These are phyloP conservation scores for Darevskia nairensis DNA, from an alignment of 2,797 vertebrate genomes.

Conservation along the genomic window DNA sequence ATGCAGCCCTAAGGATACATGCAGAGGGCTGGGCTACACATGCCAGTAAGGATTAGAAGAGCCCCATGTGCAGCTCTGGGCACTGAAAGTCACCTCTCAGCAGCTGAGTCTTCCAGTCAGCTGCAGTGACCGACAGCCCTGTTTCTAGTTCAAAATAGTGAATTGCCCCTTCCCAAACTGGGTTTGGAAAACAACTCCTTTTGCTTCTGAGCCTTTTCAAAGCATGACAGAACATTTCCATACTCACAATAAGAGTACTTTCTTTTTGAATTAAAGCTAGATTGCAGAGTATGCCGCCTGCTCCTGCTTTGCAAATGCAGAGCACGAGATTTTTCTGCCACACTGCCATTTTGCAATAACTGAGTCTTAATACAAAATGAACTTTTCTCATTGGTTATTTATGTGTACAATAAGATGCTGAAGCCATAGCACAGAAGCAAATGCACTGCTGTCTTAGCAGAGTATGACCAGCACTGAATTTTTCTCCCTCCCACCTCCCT, in stretches of 20 bases:
- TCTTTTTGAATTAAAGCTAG: not conserved
- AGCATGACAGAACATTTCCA: not conserved
- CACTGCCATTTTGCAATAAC: constrained; percentile 22
- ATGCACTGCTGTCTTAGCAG: constrained; percentile 56
- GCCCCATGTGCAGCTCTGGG: not conserved
- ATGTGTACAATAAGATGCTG: constrained; percentile 54
- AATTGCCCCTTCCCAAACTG: not conserved
- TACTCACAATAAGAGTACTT: not conserved
- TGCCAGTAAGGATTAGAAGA: not conserved
- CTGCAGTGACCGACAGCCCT: not conserved
- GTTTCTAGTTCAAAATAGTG: not conserved
- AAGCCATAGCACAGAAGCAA: constrained; percentile 61
- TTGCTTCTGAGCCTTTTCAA: not conserved
- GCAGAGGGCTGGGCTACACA: not conserved
- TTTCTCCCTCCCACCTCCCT: constrained; percentile 52
- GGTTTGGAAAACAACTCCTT: not conserved
- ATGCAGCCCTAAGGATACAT: not conserved
- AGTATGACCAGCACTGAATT: constrained; percentile 51
- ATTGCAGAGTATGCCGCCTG: not conserved
- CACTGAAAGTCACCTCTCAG: not conserved
- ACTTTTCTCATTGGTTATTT: constrained; percentile 48
- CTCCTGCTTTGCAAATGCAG: constrained; percentile 10
- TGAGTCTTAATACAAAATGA: constrained; percentile 13
- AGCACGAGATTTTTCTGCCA: constrained; percentile 30
- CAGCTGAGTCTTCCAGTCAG: not conserved